Conservation (phyloP, 2,797 vertebrate genomes). For the Enteromius thamalakanensis region DNA sequence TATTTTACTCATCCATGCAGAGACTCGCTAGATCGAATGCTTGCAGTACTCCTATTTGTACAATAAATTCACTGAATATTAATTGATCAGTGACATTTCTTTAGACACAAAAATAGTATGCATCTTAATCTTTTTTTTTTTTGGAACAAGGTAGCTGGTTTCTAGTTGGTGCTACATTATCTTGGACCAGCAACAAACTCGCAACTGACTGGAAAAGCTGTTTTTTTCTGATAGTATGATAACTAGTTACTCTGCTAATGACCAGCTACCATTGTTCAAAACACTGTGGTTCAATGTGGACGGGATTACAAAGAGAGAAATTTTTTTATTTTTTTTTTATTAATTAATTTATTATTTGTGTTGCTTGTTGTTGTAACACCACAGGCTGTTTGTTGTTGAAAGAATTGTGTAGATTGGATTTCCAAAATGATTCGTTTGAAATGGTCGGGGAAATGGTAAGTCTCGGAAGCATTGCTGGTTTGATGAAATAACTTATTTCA, state of each 20-base stretch:
- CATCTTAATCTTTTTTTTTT: background rate
- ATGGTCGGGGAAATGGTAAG: too few relatives aligned
- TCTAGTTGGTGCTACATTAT: background rate
- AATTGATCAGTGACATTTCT: conserved; percentile 26
- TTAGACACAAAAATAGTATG: background rate
- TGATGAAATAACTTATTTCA: background rate
- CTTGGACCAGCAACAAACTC: background rate
- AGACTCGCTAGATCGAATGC: conserved; percentile 62
- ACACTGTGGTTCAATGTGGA: background rate
- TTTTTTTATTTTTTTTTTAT: too few relatives aligned
- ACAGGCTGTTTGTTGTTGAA: background rate
- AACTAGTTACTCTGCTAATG: background rate
- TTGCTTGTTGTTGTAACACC: background rate
- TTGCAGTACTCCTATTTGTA: conserved; percentile 69
- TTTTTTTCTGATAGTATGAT: background rate
- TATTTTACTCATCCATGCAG: conserved; percentile 60
- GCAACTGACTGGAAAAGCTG: background rate
- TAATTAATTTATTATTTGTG: background rate
- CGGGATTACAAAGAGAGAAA: background rate
- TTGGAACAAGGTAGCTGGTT: background rate
- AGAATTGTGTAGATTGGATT: background rate
- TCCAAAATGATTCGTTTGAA: background rate
- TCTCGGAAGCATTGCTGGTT: background rate
- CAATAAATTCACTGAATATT: conserved; percentile 62
- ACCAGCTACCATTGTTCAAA: background rate